phyloP scores from a whole-genome alignment of 2,113 vertebrate genomes.

The Pavo muticus region DNA sequence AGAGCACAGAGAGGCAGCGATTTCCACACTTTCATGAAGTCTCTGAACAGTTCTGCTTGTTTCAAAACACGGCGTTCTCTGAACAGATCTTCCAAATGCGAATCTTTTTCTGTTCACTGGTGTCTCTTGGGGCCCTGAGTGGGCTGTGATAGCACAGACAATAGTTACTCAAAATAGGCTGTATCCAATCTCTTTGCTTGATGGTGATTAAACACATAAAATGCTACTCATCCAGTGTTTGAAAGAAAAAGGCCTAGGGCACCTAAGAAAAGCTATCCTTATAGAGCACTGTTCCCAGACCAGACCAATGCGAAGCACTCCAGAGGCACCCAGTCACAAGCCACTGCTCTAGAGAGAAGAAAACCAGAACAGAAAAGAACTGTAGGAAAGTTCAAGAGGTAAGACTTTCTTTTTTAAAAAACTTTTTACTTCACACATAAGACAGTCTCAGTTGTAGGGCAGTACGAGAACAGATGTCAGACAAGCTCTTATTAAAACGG shows the following conservation, averaged over 20 bases:
- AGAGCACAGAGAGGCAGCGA: background rate
- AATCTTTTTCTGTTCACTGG: background rate
- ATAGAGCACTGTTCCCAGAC: background rate
- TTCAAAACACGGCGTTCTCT: background rate
- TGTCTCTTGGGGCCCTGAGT: slow-evolving; percentile 2
- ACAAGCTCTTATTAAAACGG: background rate
- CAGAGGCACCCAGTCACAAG: background rate
- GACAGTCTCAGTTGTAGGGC: background rate
- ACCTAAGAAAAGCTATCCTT: background rate
- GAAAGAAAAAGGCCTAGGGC: background rate
- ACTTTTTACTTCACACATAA: background rate
- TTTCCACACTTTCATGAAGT: background rate
- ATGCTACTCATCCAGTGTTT: background rate
- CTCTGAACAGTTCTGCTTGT: background rate
- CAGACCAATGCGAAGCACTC: background rate
- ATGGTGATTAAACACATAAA: background rate
- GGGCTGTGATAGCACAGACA: slow-evolving; percentile 16
- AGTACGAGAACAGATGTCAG: background rate
- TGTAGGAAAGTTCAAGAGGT: background rate
- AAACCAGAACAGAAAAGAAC: background rate
- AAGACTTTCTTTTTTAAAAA: background rate
- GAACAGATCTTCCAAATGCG: background rate
- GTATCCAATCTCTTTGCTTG: background rate
- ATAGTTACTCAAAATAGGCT: background rate
- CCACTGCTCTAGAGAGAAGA: background rate